phyloP scores from a whole-genome alignment of 2,888 invertebrate genomes.

The Thera britannica region DNA sequence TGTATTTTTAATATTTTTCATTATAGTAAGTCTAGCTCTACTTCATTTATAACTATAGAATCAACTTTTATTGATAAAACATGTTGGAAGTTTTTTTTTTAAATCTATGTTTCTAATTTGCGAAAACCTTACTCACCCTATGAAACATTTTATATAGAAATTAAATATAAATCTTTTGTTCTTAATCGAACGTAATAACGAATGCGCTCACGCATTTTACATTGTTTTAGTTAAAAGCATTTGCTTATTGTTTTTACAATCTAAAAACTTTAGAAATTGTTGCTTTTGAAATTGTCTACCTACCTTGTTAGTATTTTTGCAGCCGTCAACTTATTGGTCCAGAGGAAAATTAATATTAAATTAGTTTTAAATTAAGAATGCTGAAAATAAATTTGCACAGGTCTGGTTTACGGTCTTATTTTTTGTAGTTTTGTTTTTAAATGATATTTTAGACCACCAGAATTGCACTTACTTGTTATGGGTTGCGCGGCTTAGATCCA shows the following conservation, averaged over 20 bases:
- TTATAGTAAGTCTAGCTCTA: conserved; percentile 44
- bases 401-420: conserved; percentile 43
- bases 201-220: conserved; percentile 50
- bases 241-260: conserved; percentile 23
- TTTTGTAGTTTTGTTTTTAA: conserved; percentile 41
- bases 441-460: conserved; percentile 45
- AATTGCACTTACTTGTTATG: conserved; percentile 54
- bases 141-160: conserved; percentile 50
- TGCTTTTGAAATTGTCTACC: conserved; percentile 22
- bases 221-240: conserved; percentile 29
- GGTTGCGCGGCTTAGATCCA: conserved; percentile 49
- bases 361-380: conserved; percentile 42
- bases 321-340: conserved; percentile 51
- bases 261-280: conserved; percentile 16
- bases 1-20: conserved; percentile 35
- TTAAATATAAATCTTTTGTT: conserved; percentile 47
- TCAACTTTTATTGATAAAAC: conserved; percentile 58
- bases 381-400: conserved; percentile 41
- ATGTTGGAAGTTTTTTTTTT: conserved; percentile 61
- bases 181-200: conserved; percentile 41
- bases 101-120: conserved; percentile 45
- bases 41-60: conserved; percentile 45
- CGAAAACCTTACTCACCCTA: conserved; percentile 39
- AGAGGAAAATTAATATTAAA: conserved; percentile 50
- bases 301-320: conserved; percentile 24